Evolutionary conservation across 2,888 invertebrate species (phyloP).

Genomic region (Drepanosiphum platanoidis): DNA sequence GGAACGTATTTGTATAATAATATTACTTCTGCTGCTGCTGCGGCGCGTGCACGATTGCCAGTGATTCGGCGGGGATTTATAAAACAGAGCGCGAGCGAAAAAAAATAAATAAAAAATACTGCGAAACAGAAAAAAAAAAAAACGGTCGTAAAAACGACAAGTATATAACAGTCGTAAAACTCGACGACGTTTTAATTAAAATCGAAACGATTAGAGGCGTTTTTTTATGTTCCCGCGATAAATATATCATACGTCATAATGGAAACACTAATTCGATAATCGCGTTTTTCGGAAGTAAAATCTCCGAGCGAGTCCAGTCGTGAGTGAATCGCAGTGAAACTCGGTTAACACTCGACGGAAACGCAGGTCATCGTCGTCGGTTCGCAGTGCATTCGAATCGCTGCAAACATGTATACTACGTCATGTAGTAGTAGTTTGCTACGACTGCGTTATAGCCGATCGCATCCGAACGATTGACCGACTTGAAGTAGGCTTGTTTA

Average conservation of each 20-base stretch:
- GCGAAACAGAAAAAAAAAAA: not conserved
- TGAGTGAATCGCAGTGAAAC: too few relatives aligned
- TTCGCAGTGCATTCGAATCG: too few relatives aligned
- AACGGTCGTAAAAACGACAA: constrained; percentile 26
- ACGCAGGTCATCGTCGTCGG: too few relatives aligned
- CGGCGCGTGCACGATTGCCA: not conserved
- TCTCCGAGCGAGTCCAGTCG: too few relatives aligned
- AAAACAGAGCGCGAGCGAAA: not conserved
- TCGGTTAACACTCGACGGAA: too few relatives aligned
- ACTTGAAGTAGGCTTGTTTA: too few relatives aligned
- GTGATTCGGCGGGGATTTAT: not conserved
- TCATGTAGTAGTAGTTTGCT: too few relatives aligned
- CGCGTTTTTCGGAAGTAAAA: not conserved
- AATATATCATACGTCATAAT: not conserved
- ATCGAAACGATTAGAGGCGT: not conserved
- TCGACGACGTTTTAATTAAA: constrained; percentile 33
- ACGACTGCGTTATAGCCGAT: too few relatives aligned
- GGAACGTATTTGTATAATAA: not conserved
- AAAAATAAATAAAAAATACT: not conserved
- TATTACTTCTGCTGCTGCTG: not conserved
- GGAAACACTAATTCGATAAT: not conserved
- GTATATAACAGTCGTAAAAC: constrained; percentile 6
- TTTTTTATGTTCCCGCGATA: not conserved
- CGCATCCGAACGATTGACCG: too few relatives aligned
- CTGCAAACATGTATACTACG: too few relatives aligned